Conservation (phyloP, 2,113 vertebrate genomes). For the Leucopsar rothschildi region DNA sequence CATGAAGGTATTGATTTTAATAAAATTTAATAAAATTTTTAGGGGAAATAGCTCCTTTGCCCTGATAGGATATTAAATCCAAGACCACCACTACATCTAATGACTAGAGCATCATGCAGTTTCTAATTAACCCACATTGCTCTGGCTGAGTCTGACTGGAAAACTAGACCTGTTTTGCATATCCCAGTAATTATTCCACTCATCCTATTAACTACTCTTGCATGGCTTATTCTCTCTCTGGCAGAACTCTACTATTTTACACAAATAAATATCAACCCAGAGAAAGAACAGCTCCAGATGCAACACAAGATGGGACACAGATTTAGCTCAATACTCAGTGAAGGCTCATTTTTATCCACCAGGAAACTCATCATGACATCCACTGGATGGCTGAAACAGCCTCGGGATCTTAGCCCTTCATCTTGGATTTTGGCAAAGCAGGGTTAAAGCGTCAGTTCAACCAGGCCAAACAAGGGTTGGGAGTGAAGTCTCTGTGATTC, state of each 20-base stretch:
- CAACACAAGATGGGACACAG: background rate
- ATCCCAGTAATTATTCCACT: background rate
- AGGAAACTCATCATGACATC: background rate
- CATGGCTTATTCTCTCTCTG: background rate
- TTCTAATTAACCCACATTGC: background rate
- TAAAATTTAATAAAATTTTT: background rate
- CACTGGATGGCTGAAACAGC: background rate
- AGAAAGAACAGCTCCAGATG: background rate
- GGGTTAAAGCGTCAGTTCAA: background rate
- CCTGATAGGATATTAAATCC: background rate
- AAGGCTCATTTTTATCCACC: background rate
- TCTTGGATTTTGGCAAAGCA: background rate
- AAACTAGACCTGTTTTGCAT: background rate
- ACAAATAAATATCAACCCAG: background rate
- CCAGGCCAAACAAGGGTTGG: background rate
- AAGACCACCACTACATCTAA: background rate
- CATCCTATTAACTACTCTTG: background rate
- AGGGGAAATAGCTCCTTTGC: background rate
- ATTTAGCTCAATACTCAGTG: background rate
- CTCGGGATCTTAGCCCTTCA: fast-evolving
- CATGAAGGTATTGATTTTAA: background rate
- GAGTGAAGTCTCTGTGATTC: background rate
- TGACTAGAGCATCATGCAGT: background rate
- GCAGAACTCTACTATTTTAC: background rate
- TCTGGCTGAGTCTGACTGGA: background rate